Conservation (phyloP, 2,797 vertebrate genomes). For the Thalassophryne amazonica region DNA sequence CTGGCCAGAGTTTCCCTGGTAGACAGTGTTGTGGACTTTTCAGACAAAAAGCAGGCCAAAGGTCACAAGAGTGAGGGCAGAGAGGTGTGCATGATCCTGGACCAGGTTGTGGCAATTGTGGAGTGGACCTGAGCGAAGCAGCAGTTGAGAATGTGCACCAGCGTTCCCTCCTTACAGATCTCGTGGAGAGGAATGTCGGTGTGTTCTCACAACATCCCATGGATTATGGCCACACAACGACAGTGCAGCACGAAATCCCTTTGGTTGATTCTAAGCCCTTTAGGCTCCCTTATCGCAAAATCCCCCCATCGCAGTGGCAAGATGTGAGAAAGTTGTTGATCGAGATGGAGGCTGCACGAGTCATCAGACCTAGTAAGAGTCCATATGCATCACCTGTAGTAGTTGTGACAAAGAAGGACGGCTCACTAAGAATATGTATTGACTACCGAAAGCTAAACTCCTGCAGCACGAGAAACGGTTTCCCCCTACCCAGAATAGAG, state of each 20-base stretch:
- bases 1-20: no score
- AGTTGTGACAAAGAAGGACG: slow-evolving; percentile 22
- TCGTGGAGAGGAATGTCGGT: not conserved
- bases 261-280: not conserved
- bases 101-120: not conserved
- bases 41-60: not conserved
- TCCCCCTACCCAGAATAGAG: slow-evolving; percentile 18
- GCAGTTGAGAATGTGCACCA: slow-evolving; percentile 13
- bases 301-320: slow-evolving; percentile 7
- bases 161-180: not conserved
- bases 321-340: not conserved
- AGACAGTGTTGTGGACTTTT: no score
- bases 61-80: not conserved
- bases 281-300: not conserved
- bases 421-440: slow-evolving; percentile 13
- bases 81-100: not conserved
- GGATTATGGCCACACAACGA: not conserved
- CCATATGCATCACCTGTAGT: slow-evolving; percentile 20
- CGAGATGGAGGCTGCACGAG: slow-evolving; percentile 17
- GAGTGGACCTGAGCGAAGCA: slow-evolving; percentile 9
- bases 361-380: slow-evolving; percentile 24
- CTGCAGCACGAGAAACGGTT: slow-evolving; percentile 14
- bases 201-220: not conserved
- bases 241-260: not conserved
- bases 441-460: slow-evolving; percentile 27